Conservation (phyloP, 2,113 vertebrate genomes). For the Passerina amoena region DNA sequence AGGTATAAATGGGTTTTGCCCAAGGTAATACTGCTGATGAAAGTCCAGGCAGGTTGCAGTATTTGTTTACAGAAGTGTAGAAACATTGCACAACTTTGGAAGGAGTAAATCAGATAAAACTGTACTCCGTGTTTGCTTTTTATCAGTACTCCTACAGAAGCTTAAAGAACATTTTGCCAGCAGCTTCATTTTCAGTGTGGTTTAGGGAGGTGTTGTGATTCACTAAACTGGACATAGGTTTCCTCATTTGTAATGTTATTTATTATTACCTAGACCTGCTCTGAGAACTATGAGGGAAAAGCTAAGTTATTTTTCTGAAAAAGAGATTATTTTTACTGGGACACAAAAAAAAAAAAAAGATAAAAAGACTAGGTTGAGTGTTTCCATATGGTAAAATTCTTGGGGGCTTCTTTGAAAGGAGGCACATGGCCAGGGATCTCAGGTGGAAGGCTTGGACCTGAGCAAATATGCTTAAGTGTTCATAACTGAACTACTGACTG, state of each 20-base stretch:
- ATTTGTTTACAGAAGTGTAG: not conserved
- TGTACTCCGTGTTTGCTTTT: not conserved
- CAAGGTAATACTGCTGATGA: not conserved
- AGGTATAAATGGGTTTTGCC: not conserved
- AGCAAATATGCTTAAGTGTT: not conserved
- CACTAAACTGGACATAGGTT: not conserved
- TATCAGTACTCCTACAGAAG: conserved; percentile 38
- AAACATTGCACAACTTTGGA: not conserved
- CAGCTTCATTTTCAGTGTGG: conserved; percentile 21
- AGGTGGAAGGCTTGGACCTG: not conserved
- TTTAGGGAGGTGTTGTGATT: conserved; percentile 39
- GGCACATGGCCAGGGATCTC: not conserved
- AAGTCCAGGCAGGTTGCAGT: not conserved
- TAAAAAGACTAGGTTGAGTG: not conserved
- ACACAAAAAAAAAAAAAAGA: not conserved
- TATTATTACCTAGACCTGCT: not conserved
- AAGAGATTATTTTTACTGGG: not conserved
- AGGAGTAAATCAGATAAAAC: conserved; percentile 37
- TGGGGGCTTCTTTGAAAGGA: not conserved
- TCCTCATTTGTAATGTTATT: not conserved
- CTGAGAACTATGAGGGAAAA: not conserved
- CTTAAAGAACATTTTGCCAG: not conserved
- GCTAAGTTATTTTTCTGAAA: not conserved
- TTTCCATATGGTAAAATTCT: not conserved
- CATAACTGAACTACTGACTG: not conserved